These are phyloP conservation scores for Sisyra nigra DNA, from an alignment of 2,888 invertebrate species.

Conservation along the genomic window DNA sequence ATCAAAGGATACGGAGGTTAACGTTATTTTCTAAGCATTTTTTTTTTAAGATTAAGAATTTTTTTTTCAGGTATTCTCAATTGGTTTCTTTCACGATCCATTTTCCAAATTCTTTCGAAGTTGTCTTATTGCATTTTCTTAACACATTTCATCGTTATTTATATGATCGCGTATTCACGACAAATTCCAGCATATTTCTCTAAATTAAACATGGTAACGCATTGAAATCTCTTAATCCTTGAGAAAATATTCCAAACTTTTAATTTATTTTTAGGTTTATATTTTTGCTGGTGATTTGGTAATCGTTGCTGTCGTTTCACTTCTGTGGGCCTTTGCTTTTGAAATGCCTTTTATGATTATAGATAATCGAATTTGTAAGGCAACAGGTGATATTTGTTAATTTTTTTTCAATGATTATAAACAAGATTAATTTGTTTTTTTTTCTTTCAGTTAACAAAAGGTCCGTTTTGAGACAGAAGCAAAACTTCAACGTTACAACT, in stretches of 20 bases:
- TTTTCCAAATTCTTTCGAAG: conserved; percentile 11
- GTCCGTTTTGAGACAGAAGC: too few relatives aligned
- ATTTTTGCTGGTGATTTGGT: neutral
- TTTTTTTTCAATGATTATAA: too few relatives aligned
- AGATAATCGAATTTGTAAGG: neutral
- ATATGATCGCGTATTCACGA: neutral
- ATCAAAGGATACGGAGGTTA: conserved; percentile 27
- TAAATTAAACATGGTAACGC: neutral
- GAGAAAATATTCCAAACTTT: too few relatives aligned
- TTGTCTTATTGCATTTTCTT: conserved; percentile 11
- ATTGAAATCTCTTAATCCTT: too few relatives aligned
- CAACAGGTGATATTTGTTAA: too few relatives aligned
- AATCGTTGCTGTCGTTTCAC: neutral
- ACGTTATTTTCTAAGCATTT: neutral
- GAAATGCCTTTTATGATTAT: conserved; percentile 3
- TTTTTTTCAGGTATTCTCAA: conserved; percentile 14
- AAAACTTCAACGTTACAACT: too few relatives aligned
- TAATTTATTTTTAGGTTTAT: neutral
- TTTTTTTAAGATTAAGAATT: neutral
- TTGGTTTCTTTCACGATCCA: conserved; percentile 9
- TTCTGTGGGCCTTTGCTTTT: neutral
- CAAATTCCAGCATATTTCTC: neutral
- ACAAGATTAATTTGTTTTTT: too few relatives aligned
- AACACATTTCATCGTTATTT: conserved; percentile 9
- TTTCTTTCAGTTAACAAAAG: too few relatives aligned